These are phyloP conservation scores for Drosophila guanche DNA, from an alignment of 1,140 invertebrate genomes.

Conservation along the genomic window DNA sequence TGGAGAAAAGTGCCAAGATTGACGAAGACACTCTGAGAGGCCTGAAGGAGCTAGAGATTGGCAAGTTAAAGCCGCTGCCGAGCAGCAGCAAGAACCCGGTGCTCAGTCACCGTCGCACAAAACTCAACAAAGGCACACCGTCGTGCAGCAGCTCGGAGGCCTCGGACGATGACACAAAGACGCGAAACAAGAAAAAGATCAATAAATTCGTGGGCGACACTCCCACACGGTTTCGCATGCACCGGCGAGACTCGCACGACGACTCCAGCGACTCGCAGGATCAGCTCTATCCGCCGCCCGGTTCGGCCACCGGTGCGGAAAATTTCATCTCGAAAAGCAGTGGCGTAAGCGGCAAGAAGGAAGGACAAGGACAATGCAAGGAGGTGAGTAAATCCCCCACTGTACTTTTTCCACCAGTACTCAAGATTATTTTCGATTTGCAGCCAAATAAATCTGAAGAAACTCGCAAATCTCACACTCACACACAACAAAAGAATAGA, in stretches of 20 bases:
- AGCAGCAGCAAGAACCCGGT: conserved; percentile 84
- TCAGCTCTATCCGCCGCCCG: conserved; percentile 84
- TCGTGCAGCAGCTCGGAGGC: conserved; percentile 95
- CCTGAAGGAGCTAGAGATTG: conserved; percentile 74
- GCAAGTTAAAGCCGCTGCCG: conserved; percentile 85
- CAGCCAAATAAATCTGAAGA: conserved; percentile 79
- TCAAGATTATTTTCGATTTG: background rate
- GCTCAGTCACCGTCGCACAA: conserved; percentile 86
- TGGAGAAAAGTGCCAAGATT: conserved; percentile 64
- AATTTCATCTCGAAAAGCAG: conserved; percentile 68
- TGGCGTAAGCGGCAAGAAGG: conserved; percentile 72
- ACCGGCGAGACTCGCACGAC: conserved; percentile 89
- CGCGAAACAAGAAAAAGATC: conserved; percentile 89
- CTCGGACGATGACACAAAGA: conserved; percentile 95
- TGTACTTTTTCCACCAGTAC: background rate
- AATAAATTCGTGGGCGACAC: conserved; percentile 87
- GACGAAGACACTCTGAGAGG: conserved; percentile 71
- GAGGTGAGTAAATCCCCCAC: conserved; percentile 37
- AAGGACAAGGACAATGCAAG: conserved; percentile 68
- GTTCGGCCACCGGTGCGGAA: conserved; percentile 60
- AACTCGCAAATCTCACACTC: conserved; percentile 72
- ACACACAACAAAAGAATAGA: conserved; percentile 68
- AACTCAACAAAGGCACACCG: conserved; percentile 91
- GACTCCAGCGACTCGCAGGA: conserved; percentile 91
- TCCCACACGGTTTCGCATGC: conserved; percentile 85